phyloP scores from a whole-genome alignment of 1,140 invertebrate species.

The Theocolax elegans region DNA sequence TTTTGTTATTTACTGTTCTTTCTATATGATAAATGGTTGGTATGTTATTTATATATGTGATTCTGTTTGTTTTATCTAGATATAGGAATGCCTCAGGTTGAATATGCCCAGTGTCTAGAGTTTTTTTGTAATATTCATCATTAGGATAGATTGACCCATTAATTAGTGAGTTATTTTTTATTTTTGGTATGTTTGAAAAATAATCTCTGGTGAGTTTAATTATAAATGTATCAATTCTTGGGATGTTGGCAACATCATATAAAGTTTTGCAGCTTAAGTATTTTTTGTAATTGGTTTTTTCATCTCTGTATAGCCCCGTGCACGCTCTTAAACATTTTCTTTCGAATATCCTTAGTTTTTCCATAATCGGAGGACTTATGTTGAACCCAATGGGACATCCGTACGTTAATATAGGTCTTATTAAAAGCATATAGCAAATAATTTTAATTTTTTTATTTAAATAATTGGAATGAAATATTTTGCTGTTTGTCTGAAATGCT shows the following conservation, averaged over 20 bases:
- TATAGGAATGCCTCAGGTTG: not conserved
- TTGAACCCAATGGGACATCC: constrained; percentile 48
- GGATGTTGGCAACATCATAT: constrained; percentile 43
- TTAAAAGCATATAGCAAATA: constrained; percentile 44
- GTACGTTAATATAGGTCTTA: constrained; percentile 47
- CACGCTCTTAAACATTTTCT: constrained; percentile 46
- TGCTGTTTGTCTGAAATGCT: constrained; percentile 30
- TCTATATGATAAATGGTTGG: not conserved
- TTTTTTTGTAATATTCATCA: not conserved
- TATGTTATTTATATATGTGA: not conserved
- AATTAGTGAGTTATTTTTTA: constrained; percentile 24
- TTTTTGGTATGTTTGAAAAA: not conserved
- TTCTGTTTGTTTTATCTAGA: not conserved
- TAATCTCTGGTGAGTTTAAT: constrained; percentile 41
- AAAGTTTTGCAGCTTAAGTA: constrained; percentile 35
- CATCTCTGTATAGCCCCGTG: constrained; percentile 29
- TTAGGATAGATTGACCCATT: not conserved
- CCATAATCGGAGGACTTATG: constrained; percentile 36
- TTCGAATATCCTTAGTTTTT: constrained; percentile 45
- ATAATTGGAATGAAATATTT: constrained; percentile 38
- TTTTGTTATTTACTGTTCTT: not conserved
- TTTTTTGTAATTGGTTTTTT: constrained; percentile 31
- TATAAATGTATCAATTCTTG: constrained; percentile 46
- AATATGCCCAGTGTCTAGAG: not conserved
- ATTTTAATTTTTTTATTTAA: constrained; percentile 43